Evolutionary conservation across 2,888 invertebrate genomes (phyloP), one percentile per base, ranked within the genome.

Genomic region (Ophioninae sp.): DNA sequence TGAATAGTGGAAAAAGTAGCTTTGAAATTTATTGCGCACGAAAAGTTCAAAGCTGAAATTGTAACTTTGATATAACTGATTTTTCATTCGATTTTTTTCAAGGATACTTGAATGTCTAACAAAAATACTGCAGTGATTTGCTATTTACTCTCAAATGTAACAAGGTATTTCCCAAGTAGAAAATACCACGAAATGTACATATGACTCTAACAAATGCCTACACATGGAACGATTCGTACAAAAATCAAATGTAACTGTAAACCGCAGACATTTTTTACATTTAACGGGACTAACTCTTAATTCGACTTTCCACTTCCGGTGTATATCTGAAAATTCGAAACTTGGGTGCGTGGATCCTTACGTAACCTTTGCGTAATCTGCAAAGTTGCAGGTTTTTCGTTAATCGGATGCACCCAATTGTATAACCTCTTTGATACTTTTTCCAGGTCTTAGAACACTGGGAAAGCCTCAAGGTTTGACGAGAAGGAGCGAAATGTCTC

Each of bases 381-480:
- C 13, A 50, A 17, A 50, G 17, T 17, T 50, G 13, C 13, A 6
- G 50, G 2, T 6, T 6, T 50, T 6, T 17, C 17, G 17, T 17
- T 17, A 50, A 17, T 50, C 17, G 6, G 50, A 50, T 50, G 50
- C 13, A 50, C 17, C 2, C 17, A 50, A 50, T 50, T 17, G 1
- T 17, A 50, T 50, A 13, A 17, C 50, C 50, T 13, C 50, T 50
- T 20, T 20, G n/a, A n/a, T 59, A 0, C 7, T 6, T n/a, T 7
- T 59, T 59, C 21, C 79, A 91, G 91, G 89, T 78, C 84, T 89
- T 50, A 90, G 87, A 78, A 82, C 87, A 44, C 44, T 83, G 50
- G 80, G 76, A 56, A 89, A 85, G 78, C 79, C 86, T 30, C 87
- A 87, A 80, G 83, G 84, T 50, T 84, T 80, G 17, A 82, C 86